Evolutionary conservation across 2,113 vertebrate species (phyloP).

Genomic region (Microcebus griseorufus): DNA sequence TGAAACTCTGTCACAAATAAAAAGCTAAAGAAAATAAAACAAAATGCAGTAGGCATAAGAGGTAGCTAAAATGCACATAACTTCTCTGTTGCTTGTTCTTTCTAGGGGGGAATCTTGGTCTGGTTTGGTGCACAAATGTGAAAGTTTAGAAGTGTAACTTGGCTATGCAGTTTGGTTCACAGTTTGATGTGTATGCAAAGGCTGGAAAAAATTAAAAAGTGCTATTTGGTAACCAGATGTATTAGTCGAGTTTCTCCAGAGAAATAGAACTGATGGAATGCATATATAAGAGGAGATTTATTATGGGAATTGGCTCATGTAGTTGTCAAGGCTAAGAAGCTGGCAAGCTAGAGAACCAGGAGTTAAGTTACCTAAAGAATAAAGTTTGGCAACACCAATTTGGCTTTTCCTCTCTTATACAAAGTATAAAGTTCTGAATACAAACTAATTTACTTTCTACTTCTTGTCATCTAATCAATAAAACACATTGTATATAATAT

Average conservation of each 20-base stretch:
- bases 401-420: not conserved
- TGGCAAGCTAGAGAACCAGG: not conserved
- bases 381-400: not conserved
- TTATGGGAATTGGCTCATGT: not conserved
- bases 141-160: not conserved
- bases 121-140: not conserved
- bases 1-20: no score
- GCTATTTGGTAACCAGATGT: not conserved
- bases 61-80: not conserved
- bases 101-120: not conserved
- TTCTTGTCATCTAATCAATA: slow-evolving; percentile 32
- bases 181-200: not conserved
- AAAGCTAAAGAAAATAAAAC: no score
- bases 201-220: slow-evolving; percentile 7
- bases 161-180: not conserved
- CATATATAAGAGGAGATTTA: not conserved
- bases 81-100: not conserved
- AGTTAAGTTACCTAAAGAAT: not conserved
- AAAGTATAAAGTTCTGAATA: not conserved
- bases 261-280: not conserved
- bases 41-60: not conserved
- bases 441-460: slow-evolving; percentile 18
- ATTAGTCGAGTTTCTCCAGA: not conserved
- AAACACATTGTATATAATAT: slow-evolving; percentile 1
- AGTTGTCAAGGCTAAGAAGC: not conserved